These are phyloP conservation scores for Patella pellucida DNA, from an alignment of 2,888 invertebrate species.

Conservation along the genomic window DNA sequence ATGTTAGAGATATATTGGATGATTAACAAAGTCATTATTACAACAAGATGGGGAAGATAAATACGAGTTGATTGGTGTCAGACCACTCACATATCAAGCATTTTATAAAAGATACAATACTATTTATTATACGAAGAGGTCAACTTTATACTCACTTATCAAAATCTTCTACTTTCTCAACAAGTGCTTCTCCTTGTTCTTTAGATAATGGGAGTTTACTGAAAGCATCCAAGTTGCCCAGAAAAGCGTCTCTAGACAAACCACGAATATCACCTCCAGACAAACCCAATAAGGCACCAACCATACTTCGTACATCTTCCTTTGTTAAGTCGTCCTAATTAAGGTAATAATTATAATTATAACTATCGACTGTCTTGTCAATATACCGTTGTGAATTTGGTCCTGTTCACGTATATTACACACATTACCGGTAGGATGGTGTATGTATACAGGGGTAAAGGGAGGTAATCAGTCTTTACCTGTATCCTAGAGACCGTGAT, in stretches of 20 bases:
- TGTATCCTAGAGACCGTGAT: too few species aligned
- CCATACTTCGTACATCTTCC: not conserved
- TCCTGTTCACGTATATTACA: too few species aligned
- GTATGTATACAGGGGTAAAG: too few species aligned
- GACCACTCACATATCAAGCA: not conserved
- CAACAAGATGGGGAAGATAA: too few species aligned
- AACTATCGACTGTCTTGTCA: too few species aligned
- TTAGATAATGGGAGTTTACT: slow-evolving; percentile 27
- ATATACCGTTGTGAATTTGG: too few species aligned
- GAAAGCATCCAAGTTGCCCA: slow-evolving; percentile 32
- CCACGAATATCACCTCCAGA: not conserved
- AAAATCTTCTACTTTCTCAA: slow-evolving; percentile 32
- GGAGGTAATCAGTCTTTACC: too few species aligned
- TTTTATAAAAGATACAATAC: not conserved
- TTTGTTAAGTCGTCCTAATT: not conserved
- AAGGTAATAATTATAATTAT: not conserved
- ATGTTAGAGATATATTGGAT: too few species aligned
- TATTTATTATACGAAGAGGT: not conserved
- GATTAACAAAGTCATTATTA: too few species aligned
- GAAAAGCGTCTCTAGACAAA: slow-evolving; percentile 20
- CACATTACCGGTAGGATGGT: too few species aligned
- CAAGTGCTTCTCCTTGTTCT: slow-evolving; percentile 26
- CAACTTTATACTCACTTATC: slow-evolving; percentile 26
- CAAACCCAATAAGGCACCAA: not conserved
- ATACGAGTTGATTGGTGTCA: too few species aligned